phyloP scores from a whole-genome alignment of 2,797 vertebrate genomes.

The Trichosurus vulpecula region DNA sequence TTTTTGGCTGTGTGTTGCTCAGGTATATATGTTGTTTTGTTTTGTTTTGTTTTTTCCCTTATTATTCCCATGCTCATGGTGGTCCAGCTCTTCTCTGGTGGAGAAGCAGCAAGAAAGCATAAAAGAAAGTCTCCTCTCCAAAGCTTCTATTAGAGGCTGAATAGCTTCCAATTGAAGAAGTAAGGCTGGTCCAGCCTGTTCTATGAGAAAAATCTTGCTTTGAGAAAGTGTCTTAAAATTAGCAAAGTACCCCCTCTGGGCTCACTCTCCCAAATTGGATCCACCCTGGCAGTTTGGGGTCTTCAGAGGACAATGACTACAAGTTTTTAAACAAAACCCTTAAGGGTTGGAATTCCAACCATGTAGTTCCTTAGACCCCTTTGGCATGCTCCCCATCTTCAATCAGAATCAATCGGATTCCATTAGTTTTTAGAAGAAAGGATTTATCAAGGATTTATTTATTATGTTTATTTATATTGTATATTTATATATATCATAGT shows the following conservation, averaged over 20 bases:
- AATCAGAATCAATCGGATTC: neutral
- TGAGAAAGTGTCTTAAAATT: neutral
- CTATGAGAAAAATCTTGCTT: neutral
- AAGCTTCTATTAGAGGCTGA: neutral
- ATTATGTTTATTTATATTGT: too few species aligned
- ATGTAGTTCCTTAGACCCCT: neutral
- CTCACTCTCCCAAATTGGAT: neutral
- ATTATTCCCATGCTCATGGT: neutral
- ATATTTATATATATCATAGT: too few species aligned
- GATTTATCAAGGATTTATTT: neutral
- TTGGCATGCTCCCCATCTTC: neutral
- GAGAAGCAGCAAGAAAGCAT: conserved; percentile 11
- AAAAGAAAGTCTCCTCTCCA: neutral
- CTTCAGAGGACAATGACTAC: neutral
- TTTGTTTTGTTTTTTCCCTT: neutral
- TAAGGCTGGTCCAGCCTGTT: neutral
- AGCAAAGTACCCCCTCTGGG: neutral
- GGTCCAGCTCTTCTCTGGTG: conserved; percentile 21
- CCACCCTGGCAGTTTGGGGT: neutral
- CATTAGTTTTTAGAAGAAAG: neutral
- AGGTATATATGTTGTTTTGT: too few species aligned
- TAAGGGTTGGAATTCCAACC: neutral
- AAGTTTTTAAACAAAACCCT: neutral
- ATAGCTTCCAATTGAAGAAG: neutral
- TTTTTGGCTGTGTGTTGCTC: neutral